Conservation (phyloP, 2,113 vertebrate species). For the Macquaria ambigua region DNA sequence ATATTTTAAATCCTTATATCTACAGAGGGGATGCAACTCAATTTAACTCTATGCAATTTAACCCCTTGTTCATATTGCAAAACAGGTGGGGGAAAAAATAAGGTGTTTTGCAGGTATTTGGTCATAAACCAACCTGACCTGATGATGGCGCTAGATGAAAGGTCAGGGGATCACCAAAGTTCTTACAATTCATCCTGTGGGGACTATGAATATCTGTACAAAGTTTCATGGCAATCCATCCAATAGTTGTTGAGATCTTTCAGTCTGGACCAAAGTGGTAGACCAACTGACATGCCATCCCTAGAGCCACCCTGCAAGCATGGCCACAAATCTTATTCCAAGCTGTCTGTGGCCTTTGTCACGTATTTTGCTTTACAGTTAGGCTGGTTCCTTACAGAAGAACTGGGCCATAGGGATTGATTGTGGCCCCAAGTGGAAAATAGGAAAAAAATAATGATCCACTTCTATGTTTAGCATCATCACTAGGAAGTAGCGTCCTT, state of each 20-base stretch:
- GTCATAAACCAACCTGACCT: neutral
- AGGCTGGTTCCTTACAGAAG: slow-evolving; percentile 1
- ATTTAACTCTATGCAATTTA: no score
- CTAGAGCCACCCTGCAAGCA: neutral
- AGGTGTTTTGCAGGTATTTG: neutral
- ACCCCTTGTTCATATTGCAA: no score
- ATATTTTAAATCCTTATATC: no score
- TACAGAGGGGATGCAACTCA: no score
- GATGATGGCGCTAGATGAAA: neutral
- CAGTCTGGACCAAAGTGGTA: neutral
- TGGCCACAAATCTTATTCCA: neutral
- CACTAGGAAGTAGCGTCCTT: slow-evolving; percentile 42
- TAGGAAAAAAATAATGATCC: slow-evolving; percentile 48
- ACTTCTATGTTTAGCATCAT: slow-evolving; percentile 61
- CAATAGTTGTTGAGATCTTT: neutral
- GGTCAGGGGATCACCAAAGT: neutral
- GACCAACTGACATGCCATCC: neutral
- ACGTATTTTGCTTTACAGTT: neutral
- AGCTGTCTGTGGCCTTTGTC: neutral
- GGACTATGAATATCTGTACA: neutral
- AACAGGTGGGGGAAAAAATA: no score
- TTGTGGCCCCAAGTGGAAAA: slow-evolving; percentile 7
- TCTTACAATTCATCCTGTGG: no score
- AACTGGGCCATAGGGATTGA: slow-evolving; percentile 42
- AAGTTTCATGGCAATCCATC: neutral